phyloP scores from a whole-genome alignment of 2,113 vertebrate genomes.

The Amia ocellicauda region DNA sequence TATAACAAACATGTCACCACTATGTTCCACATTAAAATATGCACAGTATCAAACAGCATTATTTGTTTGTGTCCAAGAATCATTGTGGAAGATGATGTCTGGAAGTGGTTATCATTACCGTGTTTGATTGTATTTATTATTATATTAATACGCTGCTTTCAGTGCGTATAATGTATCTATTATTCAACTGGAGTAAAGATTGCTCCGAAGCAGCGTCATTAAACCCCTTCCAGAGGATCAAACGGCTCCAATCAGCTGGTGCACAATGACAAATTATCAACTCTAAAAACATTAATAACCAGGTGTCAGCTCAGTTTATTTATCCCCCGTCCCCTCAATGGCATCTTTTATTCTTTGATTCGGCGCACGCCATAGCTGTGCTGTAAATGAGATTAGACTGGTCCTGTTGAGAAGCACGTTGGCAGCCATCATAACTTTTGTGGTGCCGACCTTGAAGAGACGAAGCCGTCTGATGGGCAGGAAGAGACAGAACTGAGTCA shows the following conservation, averaged over 20 bases:
- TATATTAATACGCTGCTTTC: too few species aligned
- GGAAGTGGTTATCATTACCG: too few species aligned
- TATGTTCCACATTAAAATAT: too few species aligned
- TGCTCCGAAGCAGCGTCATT: slow-evolving; percentile 37
- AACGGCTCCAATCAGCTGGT: slow-evolving; percentile 27
- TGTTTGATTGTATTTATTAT: too few species aligned
- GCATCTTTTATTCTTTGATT: slow-evolving; percentile 36
- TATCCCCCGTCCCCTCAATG: slow-evolving; percentile 20
- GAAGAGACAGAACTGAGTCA: neutral
- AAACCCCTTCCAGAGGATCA: slow-evolving; percentile 37
- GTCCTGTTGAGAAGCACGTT: slow-evolving; percentile 52
- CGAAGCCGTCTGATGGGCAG: slow-evolving; percentile 25
- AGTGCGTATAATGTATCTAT: too few species aligned
- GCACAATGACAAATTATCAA: slow-evolving; percentile 44
- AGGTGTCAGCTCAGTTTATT: too few species aligned
- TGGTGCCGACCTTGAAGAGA: slow-evolving; percentile 59
- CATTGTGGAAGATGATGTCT: too few species aligned
- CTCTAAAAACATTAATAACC: slow-evolving; percentile 37
- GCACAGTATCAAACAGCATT: too few species aligned
- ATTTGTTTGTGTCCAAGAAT: too few species aligned
- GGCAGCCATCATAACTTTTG: slow-evolving; percentile 41
- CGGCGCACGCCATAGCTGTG: slow-evolving; percentile 44
- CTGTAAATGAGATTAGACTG: slow-evolving; percentile 60
- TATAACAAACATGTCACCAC: too few species aligned
- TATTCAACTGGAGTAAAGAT: too few species aligned